phyloP scores from a whole-genome alignment of 2,113 vertebrate genomes.

The Hemicordylus capensis region DNA sequence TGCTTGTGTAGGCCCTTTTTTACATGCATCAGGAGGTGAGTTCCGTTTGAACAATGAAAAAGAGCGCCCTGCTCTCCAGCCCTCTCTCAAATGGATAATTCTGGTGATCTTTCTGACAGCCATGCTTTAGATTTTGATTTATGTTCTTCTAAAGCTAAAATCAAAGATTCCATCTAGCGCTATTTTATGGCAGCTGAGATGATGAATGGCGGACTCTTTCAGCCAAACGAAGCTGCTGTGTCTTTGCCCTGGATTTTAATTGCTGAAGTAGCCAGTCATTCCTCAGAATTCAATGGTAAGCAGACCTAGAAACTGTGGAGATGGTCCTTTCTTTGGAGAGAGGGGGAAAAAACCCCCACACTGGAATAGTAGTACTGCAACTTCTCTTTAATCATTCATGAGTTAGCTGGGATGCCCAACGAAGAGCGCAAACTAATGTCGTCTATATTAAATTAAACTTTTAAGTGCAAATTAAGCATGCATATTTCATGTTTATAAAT shows the following conservation, averaged over 20 bases:
- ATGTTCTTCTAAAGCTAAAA: conserved; percentile 99
- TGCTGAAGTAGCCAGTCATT: conserved; percentile 99
- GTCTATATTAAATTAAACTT: conserved; percentile 88
- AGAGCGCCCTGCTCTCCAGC: conserved; percentile 81
- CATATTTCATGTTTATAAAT: conserved; percentile 91
- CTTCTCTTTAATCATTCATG: conserved; percentile 93
- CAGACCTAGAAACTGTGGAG: conserved; percentile 81
- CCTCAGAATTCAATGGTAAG: conserved; percentile 98
- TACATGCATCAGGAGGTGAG: conserved; percentile 80
- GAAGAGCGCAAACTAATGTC: conserved; percentile 85
- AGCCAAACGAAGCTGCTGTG: conserved; percentile 99
- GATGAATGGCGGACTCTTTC: conserved; percentile 99
- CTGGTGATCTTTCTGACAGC: conserved; percentile 98
- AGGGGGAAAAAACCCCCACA: conserved; percentile 66
- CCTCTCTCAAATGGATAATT: conserved; percentile 99
- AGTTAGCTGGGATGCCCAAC: conserved; percentile 79
- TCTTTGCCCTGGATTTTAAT: conserved; percentile 99
- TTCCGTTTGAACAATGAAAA: conserved; percentile 78
- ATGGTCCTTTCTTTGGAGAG: conserved; percentile 78
- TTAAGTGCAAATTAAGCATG: conserved; percentile 90
- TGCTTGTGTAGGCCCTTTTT: conserved; percentile 81
- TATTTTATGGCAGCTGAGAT: conserved; percentile 99
- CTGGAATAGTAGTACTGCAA: conserved; percentile 84
- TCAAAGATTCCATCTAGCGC: conserved; percentile 99
- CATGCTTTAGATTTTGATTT: conserved; percentile 99